phyloP scores from a whole-genome alignment of 2,113 vertebrate species.

The Carassius gibelio region DNA sequence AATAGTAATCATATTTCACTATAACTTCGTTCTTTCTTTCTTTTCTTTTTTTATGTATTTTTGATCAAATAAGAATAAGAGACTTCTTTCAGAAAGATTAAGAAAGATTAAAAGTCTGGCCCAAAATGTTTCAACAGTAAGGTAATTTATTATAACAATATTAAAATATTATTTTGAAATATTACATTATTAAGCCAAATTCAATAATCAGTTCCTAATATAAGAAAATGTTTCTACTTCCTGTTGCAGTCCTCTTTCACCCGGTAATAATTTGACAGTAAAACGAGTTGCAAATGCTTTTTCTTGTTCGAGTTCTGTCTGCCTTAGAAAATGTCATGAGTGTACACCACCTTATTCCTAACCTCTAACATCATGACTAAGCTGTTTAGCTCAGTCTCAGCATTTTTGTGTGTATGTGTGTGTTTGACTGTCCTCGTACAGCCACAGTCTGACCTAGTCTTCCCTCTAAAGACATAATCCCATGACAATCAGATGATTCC shows the following conservation, averaged over 20 bases:
- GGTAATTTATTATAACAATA: not conserved
- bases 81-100: not conserved
- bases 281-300: not conserved
- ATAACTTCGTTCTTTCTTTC: not conserved
- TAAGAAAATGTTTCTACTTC: not conserved
- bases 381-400: constrained; percentile 2
- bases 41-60: not conserved
- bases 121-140: not conserved
- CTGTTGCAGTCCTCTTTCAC: not conserved
- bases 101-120: not conserved
- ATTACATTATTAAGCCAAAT: not conserved
- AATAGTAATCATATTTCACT: not conserved
- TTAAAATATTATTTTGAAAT: not conserved
- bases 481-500: constrained; percentile 38
- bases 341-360: not conserved
- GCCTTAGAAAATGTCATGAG: not conserved
- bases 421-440: not conserved
- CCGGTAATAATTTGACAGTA: not conserved
- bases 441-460: constrained; percentile 25
- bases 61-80: not conserved
- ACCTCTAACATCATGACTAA: constrained; percentile 26
- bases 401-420: not conserved
- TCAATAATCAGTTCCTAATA: not conserved
- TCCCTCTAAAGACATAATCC: constrained; percentile 37
- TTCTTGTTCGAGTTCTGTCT: not conserved